Base-by-base conservation (phyloP, 2,797 vertebrate species). In the Sparus aurata region DNA sequence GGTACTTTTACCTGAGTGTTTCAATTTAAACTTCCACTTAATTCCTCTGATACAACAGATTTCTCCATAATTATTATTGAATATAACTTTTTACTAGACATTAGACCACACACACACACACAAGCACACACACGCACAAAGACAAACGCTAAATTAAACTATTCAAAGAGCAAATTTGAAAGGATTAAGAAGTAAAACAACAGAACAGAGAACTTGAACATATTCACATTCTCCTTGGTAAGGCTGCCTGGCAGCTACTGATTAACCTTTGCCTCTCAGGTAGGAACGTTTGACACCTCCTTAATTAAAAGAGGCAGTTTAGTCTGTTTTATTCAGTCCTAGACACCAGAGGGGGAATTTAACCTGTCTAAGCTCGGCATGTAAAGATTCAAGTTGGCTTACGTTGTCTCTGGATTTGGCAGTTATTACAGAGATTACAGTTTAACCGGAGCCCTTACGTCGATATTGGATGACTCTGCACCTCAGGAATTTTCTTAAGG, bases 271-370 rank as follows among this genome's bases (percentile, higher is more conserved):
- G 54, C 38, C 38, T 38, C 38, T 11, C 38, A 47, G 38, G 64
- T 43, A 68, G 23, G 11, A 22, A n/a, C n/a, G 9, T 20, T 22
- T 30, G n/a, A 57, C n/a, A 27, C 50, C 11, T 69, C 43, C 54
- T 69, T 63, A 57, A 68, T 75, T 46, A 43, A 68, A 53, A 54
- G 2, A 53, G n/a, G 20, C 38, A 34, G 65, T 76, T 69, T 34
- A 68, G 43, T 61, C 17, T 10, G 23, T 45, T 68, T 53, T 7
- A 50, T 52, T 53, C 15, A 23, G 4, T 61, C 52, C 57, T 15
- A 27, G 11, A 57, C n/a, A 41, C 13, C 54, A 41, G 43, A 47
- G 18, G 16, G 3, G 10, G 30, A 47, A 9, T n/a, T 46, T 46
- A 5, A 46, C 13, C 41, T 62, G n/a, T 5, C 12, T 43, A 23